Percentiles rank a stretch among this genome's conserved stretches.
These are phyloP conservation scores for Pristionchus exspectatus DNA, from an alignment of 2,888 invertebrate genomes.

Conservation along the genomic window DNA sequence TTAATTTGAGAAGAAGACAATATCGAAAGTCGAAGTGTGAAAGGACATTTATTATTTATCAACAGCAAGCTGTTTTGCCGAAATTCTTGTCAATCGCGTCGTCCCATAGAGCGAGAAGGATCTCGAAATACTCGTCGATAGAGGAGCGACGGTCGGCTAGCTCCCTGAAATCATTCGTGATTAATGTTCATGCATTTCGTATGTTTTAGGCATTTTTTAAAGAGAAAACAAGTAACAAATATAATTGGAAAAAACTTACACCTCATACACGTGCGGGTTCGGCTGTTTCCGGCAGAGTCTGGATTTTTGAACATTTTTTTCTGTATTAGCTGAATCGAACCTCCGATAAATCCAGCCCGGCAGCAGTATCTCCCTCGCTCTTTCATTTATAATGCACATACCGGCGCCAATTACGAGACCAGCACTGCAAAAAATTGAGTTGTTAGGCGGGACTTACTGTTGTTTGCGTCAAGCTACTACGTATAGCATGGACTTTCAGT, in stretches of 20 bases:
- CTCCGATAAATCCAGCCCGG: background rate
- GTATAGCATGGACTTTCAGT: too few species aligned
- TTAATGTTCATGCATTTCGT: too few species aligned
- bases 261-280: background rate
- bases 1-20: too few species aligned
- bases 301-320: background rate
- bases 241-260: too few species aligned
- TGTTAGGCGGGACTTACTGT: background rate
- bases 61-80: background rate
- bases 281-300: background rate
- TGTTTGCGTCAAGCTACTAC: too few species aligned
- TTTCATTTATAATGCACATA: background rate
- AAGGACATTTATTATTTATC: background rate
- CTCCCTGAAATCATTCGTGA: background rate
- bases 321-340: background rate
- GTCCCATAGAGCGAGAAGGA: background rate
- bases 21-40: too few species aligned
- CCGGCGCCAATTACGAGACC: background rate
- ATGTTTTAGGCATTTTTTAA: too few species aligned
- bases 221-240: too few species aligned
- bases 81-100: background rate
- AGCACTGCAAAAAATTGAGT: constrained; percentile 4
- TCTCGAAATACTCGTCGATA: constrained; percentile 42
- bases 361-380: background rate
- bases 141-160: background rate